Conservation (phyloP, 1,140 invertebrate species). For the Tetranychus cinnabarinus region DNA sequence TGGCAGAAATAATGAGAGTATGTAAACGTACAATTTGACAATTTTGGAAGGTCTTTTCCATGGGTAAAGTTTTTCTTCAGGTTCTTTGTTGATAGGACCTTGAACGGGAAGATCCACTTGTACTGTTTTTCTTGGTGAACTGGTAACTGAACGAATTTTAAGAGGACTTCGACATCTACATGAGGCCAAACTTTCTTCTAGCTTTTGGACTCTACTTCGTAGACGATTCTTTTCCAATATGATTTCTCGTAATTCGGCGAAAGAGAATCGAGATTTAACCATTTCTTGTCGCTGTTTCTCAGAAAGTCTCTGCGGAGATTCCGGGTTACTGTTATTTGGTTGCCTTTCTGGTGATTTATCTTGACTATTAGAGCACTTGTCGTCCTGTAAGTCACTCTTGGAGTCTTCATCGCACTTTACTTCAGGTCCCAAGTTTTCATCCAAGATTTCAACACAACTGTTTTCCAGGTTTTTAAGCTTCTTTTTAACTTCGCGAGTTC, state of each 20-base stretch:
- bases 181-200: slow-evolving; percentile 55
- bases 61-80: slow-evolving; percentile 80
- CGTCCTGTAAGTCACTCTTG: too few species aligned
- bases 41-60: too few species aligned
- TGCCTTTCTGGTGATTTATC: too few species aligned
- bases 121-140: background rate
- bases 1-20: too few species aligned
- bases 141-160: background rate
- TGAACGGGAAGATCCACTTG: slow-evolving; percentile 65
- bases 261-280: slow-evolving; percentile 63
- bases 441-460: too few species aligned
- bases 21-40: too few species aligned
- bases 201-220: slow-evolving; percentile 54
- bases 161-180: background rate
- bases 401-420: background rate
- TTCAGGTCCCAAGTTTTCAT: background rate
- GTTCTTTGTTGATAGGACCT: slow-evolving; percentile 80
- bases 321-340: too few species aligned
- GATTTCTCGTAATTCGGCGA: slow-evolving; percentile 62
- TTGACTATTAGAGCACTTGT: too few species aligned
- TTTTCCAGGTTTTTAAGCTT: too few species aligned
- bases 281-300: slow-evolving; percentile 28
- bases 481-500: background rate
- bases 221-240: slow-evolving; percentile 66
- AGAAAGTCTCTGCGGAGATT: too few species aligned